Base-by-base conservation (phyloP, 2,113 vertebrate species). In the Platichthys stellatus region DNA sequence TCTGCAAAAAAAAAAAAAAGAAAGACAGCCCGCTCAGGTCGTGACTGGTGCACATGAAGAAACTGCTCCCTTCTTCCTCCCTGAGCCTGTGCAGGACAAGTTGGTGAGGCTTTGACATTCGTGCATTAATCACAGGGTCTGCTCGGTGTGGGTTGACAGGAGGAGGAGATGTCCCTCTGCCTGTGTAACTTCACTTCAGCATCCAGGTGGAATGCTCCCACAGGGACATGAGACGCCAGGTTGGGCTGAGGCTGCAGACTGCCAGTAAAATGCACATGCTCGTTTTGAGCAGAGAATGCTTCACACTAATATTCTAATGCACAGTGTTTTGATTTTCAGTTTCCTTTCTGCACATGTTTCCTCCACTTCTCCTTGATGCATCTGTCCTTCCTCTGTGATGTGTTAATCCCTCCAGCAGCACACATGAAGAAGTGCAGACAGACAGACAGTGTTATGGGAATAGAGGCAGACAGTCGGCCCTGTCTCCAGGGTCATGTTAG, bases 401-500 rank as follows among this genome's bases (percentile, higher is more conserved):
- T 49, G 23, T 84, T 8, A n/a, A 24, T 47, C 13, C 20, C 53
- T 23, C 28, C 11, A 40, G 68, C 15, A 40, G 23, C 54, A 65
- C 47, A 72, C 56, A 15, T 47, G 75, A 72, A n/a, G 78, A 20
- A 28, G 23, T 66, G 69, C 40, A 23, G 53, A 13, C 54, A 24
- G 54, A 57, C 54, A 57, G 21, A 49, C 20, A 31, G 68, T 76
- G 74, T 81, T 60, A 4, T 85, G 83, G 83, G 67, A 76, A 69
- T 26, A 26, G 68, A 85, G 83, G 76, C 69, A 80, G 82, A 78
- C 86, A 78, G 84, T 59, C 73, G 12, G 81, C 78, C 81, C 73
- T 81, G 78, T 88, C 89, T 87, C 78, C 77, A 53, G 89, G 93
- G 92, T 93, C 91, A 85, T 86, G 77, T 90, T 79, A 84, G 92